Evolutionary conservation across 2,113 vertebrate species (phyloP).

Genomic region (Ramphastos sulfuratus): DNA sequence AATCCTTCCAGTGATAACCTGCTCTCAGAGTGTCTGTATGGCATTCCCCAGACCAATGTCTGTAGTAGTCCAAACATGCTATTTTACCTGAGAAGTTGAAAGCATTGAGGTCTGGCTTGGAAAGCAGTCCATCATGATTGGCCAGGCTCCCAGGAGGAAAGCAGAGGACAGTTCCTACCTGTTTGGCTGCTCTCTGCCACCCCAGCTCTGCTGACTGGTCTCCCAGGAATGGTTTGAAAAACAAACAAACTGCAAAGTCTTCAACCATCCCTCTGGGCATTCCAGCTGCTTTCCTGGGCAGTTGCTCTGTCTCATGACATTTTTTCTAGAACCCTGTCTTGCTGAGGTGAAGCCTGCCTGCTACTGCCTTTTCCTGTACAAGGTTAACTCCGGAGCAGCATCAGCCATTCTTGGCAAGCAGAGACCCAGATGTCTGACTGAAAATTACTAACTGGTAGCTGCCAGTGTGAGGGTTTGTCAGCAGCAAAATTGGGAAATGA

Average conservation of each 20-base stretch:
- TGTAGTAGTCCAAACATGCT: neutral
- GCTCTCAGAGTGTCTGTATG: neutral
- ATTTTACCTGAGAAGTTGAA: neutral
- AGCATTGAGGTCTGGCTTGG: neutral
- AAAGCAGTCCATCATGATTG: neutral
- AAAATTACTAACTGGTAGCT: neutral
- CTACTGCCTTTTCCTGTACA: neutral
- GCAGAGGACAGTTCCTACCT: accelerated
- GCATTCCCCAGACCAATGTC: neutral
- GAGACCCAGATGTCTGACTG: neutral
- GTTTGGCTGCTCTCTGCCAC: accelerated
- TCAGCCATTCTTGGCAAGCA: neutral
- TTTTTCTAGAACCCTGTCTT: neutral
- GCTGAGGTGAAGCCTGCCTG: neutral
- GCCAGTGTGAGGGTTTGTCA: neutral
- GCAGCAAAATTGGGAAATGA: neutral
- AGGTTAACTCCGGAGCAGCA: neutral
- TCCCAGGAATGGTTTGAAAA: accelerated
- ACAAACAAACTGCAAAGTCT: neutral
- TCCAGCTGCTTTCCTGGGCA: accelerated
- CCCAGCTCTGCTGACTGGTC: neutral
- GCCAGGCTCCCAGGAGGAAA: too few relatives aligned
- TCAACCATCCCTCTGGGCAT: accelerated
- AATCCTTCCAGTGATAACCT: neutral
- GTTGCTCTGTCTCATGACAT: neutral